A percentile compares a stretch with the other conserved stretches of the same genome.
These are phyloP conservation scores for Sicus ferrugineus DNA, from an alignment of 2,888 invertebrate genomes.

Conservation along the genomic window DNA sequence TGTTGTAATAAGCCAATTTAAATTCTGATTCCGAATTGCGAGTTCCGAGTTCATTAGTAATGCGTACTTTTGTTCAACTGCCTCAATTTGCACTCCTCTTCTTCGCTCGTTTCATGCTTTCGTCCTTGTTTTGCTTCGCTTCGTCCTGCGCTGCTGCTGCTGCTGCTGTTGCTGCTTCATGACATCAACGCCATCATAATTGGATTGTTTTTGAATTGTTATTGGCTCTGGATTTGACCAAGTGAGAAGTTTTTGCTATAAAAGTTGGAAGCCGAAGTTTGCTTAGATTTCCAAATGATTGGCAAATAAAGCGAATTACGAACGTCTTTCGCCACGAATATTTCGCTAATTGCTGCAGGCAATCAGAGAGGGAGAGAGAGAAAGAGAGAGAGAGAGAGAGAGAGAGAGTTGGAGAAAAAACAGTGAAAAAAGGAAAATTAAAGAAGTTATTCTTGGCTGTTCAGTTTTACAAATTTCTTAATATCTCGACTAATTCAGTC, in stretches of 20 bases:
- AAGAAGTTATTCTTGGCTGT: too few species aligned
- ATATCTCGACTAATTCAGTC: too few species aligned
- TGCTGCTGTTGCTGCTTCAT: not conserved
- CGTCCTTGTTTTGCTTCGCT: not conserved
- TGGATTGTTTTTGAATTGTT: not conserved
- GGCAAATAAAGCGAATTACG: conserved; percentile 4
- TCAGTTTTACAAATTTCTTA: too few species aligned
- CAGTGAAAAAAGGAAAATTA: not conserved
- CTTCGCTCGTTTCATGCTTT: not conserved
- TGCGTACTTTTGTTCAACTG: not conserved
- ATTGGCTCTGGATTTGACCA: conserved; percentile 9
- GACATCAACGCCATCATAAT: not conserved
- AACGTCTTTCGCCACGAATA: not conserved
- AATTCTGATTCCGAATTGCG: conserved; percentile 17
- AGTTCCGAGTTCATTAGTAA: conserved; percentile 28
- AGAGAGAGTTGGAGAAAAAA: not conserved
- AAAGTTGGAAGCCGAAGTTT: conserved; percentile 3
- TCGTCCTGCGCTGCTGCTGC: not conserved
- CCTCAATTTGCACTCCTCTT: not conserved
- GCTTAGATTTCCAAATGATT: not conserved
- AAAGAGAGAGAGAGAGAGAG: not conserved
- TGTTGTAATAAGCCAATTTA: conserved; percentile 23
- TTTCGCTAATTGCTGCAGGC: not conserved
- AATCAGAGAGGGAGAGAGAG: not conserved
- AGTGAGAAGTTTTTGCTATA: not conserved